Conservation (phyloP, 2,113 vertebrate genomes). For the Ptychochromis oligacanthus region DNA sequence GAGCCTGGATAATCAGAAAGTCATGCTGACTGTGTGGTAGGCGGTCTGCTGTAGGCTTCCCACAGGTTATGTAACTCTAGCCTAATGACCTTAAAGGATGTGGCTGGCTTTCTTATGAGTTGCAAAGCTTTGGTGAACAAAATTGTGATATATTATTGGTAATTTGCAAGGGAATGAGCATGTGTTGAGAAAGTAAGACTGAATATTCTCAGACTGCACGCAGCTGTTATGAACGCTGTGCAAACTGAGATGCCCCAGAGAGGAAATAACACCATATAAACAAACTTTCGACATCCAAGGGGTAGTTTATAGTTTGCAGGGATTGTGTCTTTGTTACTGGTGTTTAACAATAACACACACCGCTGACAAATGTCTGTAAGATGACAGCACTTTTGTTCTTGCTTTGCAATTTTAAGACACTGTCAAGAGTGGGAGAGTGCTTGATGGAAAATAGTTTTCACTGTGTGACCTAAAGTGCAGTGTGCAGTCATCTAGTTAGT, state of each 20-base stretch:
- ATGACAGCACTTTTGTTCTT: conserved; percentile 44
- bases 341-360: conserved; percentile 27
- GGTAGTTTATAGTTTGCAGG: conserved; percentile 39
- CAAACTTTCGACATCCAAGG: conserved; percentile 49
- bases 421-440: conserved; percentile 21
- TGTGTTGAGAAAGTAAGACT: conserved; percentile 28
- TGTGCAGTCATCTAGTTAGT: conserved; percentile 51
- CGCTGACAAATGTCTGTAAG: conserved; percentile 34
- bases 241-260: conserved; percentile 50
- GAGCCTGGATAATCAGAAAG: conserved; percentile 70
- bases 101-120: conserved; percentile 66
- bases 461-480: conserved; percentile 9
- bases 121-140: conserved; percentile 35
- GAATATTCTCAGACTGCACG: conserved; percentile 34
- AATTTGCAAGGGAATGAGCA: conserved; percentile 29
- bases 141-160: conserved; percentile 45
- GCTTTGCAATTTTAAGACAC: conserved; percentile 29
- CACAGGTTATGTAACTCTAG: conserved; percentile 75
- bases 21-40: conserved; percentile 73
- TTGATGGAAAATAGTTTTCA: conserved; percentile 47
- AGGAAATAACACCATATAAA: conserved; percentile 66
- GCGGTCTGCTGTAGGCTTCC: conserved; percentile 68
- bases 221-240: conserved; percentile 58
- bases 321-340: conserved; percentile 28
- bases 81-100: conserved; percentile 75